These are phyloP conservation scores for Trichoplusia ni DNA, from an alignment of 1,140 invertebrate genomes.

Conservation along the genomic window DNA sequence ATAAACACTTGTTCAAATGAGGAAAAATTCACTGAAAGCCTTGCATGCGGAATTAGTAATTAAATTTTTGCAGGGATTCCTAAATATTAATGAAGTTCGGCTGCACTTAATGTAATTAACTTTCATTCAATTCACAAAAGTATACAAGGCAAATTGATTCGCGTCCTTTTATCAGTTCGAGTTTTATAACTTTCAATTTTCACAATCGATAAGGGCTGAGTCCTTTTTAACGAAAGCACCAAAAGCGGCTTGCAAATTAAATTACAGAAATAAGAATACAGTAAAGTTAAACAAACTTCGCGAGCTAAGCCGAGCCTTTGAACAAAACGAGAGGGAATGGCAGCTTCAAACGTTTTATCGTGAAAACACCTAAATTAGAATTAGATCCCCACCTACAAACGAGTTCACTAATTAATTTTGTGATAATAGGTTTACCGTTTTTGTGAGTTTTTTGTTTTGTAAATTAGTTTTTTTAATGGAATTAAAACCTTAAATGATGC, in stretches of 20 bases:
- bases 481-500: too few species aligned
- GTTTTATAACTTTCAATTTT: background rate
- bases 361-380: constrained; percentile 49
- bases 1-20: constrained; percentile 29
- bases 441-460: constrained; percentile 28
- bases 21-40: background rate
- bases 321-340: constrained; percentile 23
- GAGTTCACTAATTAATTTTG: constrained; percentile 53
- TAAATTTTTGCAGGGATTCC: too few species aligned
- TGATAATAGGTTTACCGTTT: constrained; percentile 43
- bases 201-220: constrained; percentile 10
- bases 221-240: constrained; percentile 5
- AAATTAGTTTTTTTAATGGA: constrained; percentile 40
- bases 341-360: constrained; percentile 39
- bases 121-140: too few species aligned
- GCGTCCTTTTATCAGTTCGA: too few species aligned
- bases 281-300: constrained; percentile 32
- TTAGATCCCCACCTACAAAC: constrained; percentile 49
- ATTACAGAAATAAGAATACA: constrained; percentile 36
- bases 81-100: too few species aligned
- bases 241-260: constrained; percentile 29
- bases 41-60: background rate
- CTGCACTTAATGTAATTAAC: too few species aligned
- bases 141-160: too few species aligned
- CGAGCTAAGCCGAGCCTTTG: constrained; percentile 21